Evolutionary conservation across 2,888 invertebrate species (phyloP).

Genomic region (Phlogophora meticulosa): DNA sequence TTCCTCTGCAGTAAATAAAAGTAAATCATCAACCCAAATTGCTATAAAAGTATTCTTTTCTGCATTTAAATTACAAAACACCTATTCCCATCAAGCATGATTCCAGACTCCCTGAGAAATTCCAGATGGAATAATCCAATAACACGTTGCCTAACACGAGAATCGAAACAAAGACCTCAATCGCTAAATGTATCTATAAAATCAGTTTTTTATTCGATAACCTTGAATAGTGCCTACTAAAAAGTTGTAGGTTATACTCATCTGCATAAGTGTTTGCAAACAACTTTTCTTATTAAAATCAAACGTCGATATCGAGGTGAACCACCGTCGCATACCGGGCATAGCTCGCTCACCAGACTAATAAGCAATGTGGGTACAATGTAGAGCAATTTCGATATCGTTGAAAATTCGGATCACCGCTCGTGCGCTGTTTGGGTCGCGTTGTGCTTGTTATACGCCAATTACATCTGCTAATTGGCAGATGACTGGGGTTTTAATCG

Average conservation of each 20-base stretch:
- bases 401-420: conserved; percentile 58
- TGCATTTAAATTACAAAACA: no score
- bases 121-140: no score
- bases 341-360: conserved; percentile 67
- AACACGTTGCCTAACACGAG: no score
- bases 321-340: conserved; percentile 72
- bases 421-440: conserved; percentile 48
- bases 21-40: no score
- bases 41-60: no score
- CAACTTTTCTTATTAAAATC: conserved; percentile 81
- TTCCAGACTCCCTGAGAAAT: no score
- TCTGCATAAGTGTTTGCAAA: conserved; percentile 72
- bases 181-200: neutral
- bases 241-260: conserved; percentile 67
- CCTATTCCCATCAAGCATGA: no score
- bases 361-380: conserved; percentile 54
- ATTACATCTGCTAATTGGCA: conserved; percentile 62
- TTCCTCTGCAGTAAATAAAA: no score
- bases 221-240: conserved; percentile 58
- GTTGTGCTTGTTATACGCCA: conserved; percentile 58
- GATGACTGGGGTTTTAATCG: conserved; percentile 57
- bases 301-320: conserved; percentile 78
- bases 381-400: conserved; percentile 58
- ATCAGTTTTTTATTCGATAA: conserved; percentile 25
- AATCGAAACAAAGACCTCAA: no score